Conservation (phyloP, 2,113 vertebrate genomes). For the Ursus arctos region DNA sequence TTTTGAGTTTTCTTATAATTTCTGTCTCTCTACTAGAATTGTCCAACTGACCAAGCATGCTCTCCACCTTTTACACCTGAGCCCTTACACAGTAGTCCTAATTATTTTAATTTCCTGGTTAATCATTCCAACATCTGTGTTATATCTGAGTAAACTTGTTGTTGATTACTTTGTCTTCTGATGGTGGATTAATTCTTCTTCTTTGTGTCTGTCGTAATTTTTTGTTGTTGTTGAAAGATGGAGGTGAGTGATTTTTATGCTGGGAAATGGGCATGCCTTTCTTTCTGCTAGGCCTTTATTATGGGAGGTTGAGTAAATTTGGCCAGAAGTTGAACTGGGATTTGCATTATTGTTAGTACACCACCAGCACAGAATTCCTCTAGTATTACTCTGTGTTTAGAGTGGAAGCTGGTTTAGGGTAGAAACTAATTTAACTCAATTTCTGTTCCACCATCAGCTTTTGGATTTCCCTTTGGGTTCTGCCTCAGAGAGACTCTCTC, state of each 20-base stretch:
- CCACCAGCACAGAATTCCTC: neutral
- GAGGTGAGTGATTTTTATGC: neutral
- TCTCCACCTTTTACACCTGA: neutral
- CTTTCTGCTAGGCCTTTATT: neutral
- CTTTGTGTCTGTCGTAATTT: neutral
- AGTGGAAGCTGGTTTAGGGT: neutral
- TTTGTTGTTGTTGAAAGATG: neutral
- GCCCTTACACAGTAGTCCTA: neutral
- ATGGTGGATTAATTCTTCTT: neutral
- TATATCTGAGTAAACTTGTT: neutral
- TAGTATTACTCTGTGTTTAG: neutral
- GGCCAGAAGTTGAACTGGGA: neutral
- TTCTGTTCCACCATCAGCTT: neutral
- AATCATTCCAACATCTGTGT: neutral
- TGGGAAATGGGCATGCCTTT: neutral
- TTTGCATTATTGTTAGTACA: neutral
- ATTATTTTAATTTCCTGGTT: neutral
- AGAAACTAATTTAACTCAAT: neutral
- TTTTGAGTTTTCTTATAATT: slow-evolving; percentile 17
- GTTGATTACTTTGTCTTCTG: neutral
- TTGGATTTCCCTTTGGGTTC: neutral
- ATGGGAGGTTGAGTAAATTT: neutral
- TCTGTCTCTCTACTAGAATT: neutral
- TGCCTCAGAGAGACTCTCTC: neutral
- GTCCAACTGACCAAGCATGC: neutral